These are phyloP conservation scores for Hoplostethus atlanticus DNA, from an alignment of 2,797 vertebrate species.

Conservation along the genomic window DNA sequence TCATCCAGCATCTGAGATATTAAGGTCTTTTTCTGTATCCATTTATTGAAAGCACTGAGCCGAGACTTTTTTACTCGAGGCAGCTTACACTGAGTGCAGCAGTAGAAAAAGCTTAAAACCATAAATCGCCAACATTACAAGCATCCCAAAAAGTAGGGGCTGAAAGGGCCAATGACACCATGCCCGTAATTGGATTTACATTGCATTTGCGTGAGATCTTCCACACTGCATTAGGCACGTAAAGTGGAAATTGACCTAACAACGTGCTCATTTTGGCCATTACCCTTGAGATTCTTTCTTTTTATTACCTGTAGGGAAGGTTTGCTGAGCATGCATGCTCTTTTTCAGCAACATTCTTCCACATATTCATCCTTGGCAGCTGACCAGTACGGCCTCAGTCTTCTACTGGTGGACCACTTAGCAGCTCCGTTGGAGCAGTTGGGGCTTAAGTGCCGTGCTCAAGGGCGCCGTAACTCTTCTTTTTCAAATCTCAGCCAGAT, in stretches of 20 bases:
- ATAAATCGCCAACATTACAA: constrained; percentile 16
- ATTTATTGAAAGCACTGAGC: constrained; percentile 20
- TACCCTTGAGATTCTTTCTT: constrained; percentile 66
- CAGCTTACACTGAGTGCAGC: constrained; percentile 1
- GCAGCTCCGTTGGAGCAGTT: not conserved
- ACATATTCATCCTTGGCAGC: not conserved
- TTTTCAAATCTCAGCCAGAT: too few species aligned
- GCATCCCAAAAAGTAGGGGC: constrained; percentile 1
- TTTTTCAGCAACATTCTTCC: constrained; percentile 19
- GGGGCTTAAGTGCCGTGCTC: too few species aligned
- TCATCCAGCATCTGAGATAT: not conserved
- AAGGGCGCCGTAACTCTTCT: too few species aligned
- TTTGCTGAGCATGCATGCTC: constrained; percentile 55
- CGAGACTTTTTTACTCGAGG: not conserved
- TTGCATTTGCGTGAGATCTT: constrained; percentile 63
- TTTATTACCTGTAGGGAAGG: constrained; percentile 41
- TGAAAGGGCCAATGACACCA: constrained; percentile 28
- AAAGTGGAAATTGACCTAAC: constrained; percentile 57
- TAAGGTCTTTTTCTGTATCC: constrained; percentile 8
- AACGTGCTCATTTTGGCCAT: constrained; percentile 66
- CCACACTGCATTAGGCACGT: constrained; percentile 68
- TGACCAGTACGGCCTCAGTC: not conserved
- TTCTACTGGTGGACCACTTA: not conserved
- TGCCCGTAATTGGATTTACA: constrained; percentile 46
- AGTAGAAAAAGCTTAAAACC: constrained; percentile 23